These are phyloP conservation scores for Limosa lapponica DNA, from an alignment of 2,797 vertebrate species.

Conservation along the genomic window DNA sequence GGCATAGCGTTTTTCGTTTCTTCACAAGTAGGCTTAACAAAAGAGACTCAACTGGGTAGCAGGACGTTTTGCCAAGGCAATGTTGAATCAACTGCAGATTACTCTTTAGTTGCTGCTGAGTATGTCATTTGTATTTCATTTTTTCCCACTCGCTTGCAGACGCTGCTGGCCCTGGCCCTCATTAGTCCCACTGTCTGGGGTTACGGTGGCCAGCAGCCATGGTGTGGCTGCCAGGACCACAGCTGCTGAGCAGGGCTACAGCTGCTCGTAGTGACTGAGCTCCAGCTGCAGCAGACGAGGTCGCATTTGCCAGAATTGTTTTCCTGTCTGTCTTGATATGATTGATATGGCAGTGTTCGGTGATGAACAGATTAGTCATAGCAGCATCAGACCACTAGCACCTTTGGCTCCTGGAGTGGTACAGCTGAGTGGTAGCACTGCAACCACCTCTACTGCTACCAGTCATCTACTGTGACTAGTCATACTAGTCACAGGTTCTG, in stretches of 20 bases:
- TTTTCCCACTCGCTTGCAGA: background rate
- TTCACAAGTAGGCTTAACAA: background rate
- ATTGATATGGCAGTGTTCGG: background rate
- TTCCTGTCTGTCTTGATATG: background rate
- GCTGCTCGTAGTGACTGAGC: background rate
- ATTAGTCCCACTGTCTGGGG: background rate
- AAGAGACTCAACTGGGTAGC: background rate
- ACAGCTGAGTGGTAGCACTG: background rate
- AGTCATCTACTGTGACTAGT: too few species aligned
- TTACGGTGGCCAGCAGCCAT: background rate
- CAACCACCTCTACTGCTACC: background rate
- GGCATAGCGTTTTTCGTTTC: background rate
- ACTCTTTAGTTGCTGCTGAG: background rate
- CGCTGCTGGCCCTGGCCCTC: background rate
- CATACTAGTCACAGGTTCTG: fast-evolving
- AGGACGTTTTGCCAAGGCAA: background rate
- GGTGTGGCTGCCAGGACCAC: constrained; percentile 7
- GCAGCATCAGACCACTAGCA: background rate
- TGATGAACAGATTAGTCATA: background rate
- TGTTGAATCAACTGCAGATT: background rate
- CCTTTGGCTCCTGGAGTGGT: background rate
- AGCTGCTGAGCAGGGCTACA: constrained; percentile 1
- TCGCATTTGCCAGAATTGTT: background rate
- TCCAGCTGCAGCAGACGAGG: constrained; percentile 40
- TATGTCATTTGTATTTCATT: background rate